These are phyloP conservation scores for Neodon shergylaensis DNA, from an alignment of 2,113 vertebrate species.

Conservation along the genomic window DNA sequence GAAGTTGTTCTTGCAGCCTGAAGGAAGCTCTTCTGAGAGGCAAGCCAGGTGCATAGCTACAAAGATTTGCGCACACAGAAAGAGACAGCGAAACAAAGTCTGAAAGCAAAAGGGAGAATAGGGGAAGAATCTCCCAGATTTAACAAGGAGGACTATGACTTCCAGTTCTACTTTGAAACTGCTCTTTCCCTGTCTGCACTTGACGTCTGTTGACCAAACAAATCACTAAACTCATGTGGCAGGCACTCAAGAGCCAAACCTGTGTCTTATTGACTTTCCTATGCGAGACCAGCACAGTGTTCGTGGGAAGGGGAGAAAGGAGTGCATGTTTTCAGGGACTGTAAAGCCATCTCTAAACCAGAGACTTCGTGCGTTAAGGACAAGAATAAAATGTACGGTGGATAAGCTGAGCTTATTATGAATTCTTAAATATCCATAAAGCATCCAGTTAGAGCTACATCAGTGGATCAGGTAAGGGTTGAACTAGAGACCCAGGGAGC, in stretches of 20 bases:
- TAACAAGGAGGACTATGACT: not conserved
- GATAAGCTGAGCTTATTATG: not conserved
- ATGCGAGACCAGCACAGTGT: not conserved
- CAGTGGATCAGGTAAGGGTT: not conserved
- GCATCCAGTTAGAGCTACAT: not conserved
- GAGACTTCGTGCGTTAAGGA: not conserved
- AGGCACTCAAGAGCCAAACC: not conserved
- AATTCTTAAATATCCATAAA: not conserved
- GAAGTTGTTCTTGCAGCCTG: not conserved
- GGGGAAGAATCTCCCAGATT: not conserved
- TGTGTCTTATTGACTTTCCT: constrained; percentile 18
- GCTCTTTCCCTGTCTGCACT: not conserved
- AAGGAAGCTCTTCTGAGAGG: not conserved
- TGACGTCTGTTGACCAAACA: constrained; percentile 5
- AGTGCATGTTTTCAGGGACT: not conserved
- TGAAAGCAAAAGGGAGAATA: not conserved
- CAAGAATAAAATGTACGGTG: not conserved
- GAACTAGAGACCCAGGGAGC: not conserved
- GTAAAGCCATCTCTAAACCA: not conserved
- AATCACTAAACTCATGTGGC: not conserved
- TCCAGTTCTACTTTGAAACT: not conserved
- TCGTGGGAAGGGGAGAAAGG: not conserved
- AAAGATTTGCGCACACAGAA: not conserved
- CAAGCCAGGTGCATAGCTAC: not conserved
- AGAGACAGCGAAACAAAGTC: not conserved